phyloP scores from a whole-genome alignment of 1,140 invertebrate genomes.

The Portunus trituberculatus region DNA sequence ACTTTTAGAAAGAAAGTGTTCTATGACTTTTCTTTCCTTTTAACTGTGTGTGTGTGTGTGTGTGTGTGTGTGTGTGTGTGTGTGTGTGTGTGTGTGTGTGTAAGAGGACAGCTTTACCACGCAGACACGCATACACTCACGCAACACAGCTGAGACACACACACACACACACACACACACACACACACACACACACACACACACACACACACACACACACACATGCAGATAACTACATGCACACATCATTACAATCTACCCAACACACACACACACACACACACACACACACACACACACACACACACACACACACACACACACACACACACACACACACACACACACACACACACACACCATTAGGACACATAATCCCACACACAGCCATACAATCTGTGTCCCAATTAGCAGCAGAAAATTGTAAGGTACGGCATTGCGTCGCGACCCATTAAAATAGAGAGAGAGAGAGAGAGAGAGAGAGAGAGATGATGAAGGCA shows the following conservation, averaged over 20 bases:
- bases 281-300: constrained; percentile 46
- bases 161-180: constrained; percentile 51
- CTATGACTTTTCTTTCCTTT: neutral
- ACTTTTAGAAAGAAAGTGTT: neutral
- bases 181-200: constrained; percentile 53
- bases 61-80: too few species aligned
- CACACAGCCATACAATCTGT: neutral
- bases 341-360: constrained; percentile 29
- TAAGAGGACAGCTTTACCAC: neutral
- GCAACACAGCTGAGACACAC: constrained; percentile 17
- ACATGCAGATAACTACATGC: neutral
- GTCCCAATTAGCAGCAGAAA: neutral
- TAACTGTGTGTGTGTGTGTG: neutral
- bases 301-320: constrained; percentile 25
- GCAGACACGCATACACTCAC: constrained; percentile 35
- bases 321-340: constrained; percentile 29
- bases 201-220: constrained; percentile 46
- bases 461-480: neutral
- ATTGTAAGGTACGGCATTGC: too few species aligned
- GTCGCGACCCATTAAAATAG: neutral
- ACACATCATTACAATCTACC: neutral
- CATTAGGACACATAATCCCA: neutral
- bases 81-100: too few species aligned
- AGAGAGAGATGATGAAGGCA: too few species aligned
- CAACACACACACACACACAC: constrained; percentile 29